Conservation (phyloP, 2,888 invertebrate species). For the Melitaea athalia region DNA sequence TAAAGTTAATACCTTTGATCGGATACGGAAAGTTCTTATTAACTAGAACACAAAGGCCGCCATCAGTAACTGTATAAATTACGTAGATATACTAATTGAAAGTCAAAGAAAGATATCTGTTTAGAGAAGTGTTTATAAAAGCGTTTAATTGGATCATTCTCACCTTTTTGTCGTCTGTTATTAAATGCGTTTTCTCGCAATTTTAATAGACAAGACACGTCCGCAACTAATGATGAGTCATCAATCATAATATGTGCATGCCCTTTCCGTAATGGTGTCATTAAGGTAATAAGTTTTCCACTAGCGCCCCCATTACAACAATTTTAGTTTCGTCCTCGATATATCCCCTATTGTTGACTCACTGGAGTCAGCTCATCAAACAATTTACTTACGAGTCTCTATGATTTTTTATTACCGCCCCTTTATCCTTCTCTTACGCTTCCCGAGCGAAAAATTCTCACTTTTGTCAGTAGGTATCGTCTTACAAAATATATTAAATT, state of each 20-base stretch:
- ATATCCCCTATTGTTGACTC: slow-evolving; percentile 43
- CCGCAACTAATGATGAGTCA: slow-evolving; percentile 35
- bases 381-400: slow-evolving; percentile 66
- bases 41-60: slow-evolving; percentile 71
- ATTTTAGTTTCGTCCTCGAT: slow-evolving; percentile 49
- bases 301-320: slow-evolving; percentile 48
- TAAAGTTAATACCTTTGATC: slow-evolving; percentile 78
- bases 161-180: slow-evolving; percentile 24
- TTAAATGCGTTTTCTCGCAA: slow-evolving; percentile 41
- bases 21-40: slow-evolving; percentile 71
- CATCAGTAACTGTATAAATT: slow-evolving; percentile 67
- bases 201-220: slow-evolving; percentile 25
- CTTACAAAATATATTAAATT: slow-evolving; percentile 71
- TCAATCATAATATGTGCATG: slow-evolving; percentile 42
- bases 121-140: slow-evolving; percentile 59
- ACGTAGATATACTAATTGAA: slow-evolving; percentile 66
- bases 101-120: slow-evolving; percentile 73
- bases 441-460: slow-evolving; percentile 27
- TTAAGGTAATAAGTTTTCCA: slow-evolving; percentile 63
- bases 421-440: slow-evolving; percentile 59
- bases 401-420: slow-evolving; percentile 72
- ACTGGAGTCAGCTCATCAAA: slow-evolving; percentile 63
- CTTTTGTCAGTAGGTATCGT: slow-evolving; percentile 44
- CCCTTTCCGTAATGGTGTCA: slow-evolving; percentile 59
- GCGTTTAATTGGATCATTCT: slow-evolving; percentile 63